Evolutionary conservation across 2,113 vertebrate genomes (phyloP).

Genomic region (Coturnix japonica): DNA sequence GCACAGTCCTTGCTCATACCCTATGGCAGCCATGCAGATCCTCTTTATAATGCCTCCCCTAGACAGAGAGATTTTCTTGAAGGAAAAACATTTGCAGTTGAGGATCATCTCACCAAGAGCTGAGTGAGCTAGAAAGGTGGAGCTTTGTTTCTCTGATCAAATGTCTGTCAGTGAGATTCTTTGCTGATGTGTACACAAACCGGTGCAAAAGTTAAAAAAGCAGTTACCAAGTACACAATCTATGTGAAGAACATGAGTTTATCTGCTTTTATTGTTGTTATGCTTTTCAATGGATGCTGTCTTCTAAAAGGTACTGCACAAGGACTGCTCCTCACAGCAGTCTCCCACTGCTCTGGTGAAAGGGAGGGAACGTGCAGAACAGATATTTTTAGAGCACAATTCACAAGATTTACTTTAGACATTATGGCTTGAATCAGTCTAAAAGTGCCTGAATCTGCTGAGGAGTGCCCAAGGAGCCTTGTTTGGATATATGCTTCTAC

Average conservation of each 20-base stretch:
- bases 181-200: background rate
- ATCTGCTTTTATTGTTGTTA: background rate
- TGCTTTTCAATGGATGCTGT: background rate
- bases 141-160: background rate
- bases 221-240: background rate
- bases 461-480: background rate
- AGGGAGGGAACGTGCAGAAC: background rate
- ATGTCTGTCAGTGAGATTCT: background rate
- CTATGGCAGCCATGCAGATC: background rate
- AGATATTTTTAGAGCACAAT: background rate
- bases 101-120: background rate
- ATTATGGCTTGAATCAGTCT: background rate
- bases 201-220: background rate
- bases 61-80: background rate
- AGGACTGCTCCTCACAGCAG: background rate
- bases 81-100: background rate
- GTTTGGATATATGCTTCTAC: accelerated
- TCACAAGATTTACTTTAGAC: background rate
- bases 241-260: background rate
- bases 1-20: background rate
- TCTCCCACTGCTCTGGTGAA: accelerated
- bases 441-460: background rate
- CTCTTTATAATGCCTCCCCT: background rate
- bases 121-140: background rate
- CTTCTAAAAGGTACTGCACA: accelerated